Percentiles rank a stretch among this genome's conserved stretches.
phyloP scores from a whole-genome alignment of 2,113 vertebrate species.

The Oncorhynchus gorbuscha region DNA sequence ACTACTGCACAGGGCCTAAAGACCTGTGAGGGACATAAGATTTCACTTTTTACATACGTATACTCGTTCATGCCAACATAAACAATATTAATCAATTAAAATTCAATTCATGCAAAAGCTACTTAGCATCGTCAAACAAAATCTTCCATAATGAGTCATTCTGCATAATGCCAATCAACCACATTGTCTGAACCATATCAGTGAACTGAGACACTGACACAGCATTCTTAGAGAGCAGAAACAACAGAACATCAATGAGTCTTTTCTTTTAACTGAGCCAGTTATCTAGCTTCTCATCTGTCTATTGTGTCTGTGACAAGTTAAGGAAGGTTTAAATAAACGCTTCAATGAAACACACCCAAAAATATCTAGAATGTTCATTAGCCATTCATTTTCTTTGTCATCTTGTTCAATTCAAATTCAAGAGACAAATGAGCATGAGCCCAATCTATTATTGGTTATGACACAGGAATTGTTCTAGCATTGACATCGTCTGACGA shows the following conservation, averaged over 20 bases:
- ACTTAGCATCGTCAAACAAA: neutral
- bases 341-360: neutral
- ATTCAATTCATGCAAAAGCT: constrained; percentile 45
- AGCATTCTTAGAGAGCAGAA: constrained; percentile 12
- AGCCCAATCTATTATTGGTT: neutral
- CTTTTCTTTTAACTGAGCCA: constrained; percentile 10
- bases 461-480: neutral
- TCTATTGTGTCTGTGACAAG: constrained; percentile 44
- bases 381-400: neutral
- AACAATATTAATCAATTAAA: constrained; percentile 58
- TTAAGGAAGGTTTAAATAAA: constrained; percentile 18
- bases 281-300: constrained; percentile 47
- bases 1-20: neutral
- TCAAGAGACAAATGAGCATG: neutral
- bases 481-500: constrained; percentile 18
- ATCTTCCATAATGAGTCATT: constrained; percentile 34
- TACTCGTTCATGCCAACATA: constrained; percentile 81
- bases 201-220: neutral
- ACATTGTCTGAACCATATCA: constrained; percentile 21
- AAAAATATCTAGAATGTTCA: neutral
- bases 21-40: neutral
- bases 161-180: constrained; percentile 31
- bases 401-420: neutral
- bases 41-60: neutral
- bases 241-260: constrained; percentile 42